Evolutionary conservation across 2,888 invertebrate species (phyloP), one percentile per base, ranked within the genome.

Genomic region (Choreutis nemorana): DNA sequence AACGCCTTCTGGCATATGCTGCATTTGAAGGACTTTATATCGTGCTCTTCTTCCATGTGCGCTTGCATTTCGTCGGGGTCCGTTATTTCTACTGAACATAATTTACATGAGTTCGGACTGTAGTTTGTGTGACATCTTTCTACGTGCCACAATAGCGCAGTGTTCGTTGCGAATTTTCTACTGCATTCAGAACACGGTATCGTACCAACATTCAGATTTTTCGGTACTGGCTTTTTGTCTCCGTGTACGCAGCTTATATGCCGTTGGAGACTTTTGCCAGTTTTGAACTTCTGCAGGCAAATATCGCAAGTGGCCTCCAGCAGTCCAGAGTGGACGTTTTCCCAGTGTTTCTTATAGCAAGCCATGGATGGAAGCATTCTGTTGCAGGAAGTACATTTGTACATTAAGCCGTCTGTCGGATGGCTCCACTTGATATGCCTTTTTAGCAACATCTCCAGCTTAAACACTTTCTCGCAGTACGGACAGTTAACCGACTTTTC

Each of bases 391-490:
- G 45, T 44, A 26, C 59, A 59, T 23, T 46, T 42, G 30, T 57
- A 55, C 8, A 42, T 31, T 41, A 53, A 40, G 0, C 52, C 55
- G 12, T 55, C 54, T 2, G 12, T 12, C 0, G 55, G 50, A 26
- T 59, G 59, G 2, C 44, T 44, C 50, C 55, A 57, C 30, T 47
- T 50, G 2, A 50, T 42, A 27, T 59, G 59, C 2, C 50, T 35
- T 28, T 55, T 49, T 1, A 59, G 32, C 0, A 59, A 26, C 45
- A 48, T 50, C 3, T 46, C 44, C 0, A 40, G 44, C 39, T 55
- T 56, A 23, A 54, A 57, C 1, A 31, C 33, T 20, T 59, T 56
- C 3, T 39, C 24, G 10, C 58, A 59, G 3, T 43, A 33, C 0
- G 42, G 40, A 11, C 57, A 57, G 1, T 39, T 30, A 0, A 49